These are phyloP conservation scores for Caenorhabditis inopinata DNA, from an alignment of 1,140 invertebrate species.

Conservation along the genomic window DNA sequence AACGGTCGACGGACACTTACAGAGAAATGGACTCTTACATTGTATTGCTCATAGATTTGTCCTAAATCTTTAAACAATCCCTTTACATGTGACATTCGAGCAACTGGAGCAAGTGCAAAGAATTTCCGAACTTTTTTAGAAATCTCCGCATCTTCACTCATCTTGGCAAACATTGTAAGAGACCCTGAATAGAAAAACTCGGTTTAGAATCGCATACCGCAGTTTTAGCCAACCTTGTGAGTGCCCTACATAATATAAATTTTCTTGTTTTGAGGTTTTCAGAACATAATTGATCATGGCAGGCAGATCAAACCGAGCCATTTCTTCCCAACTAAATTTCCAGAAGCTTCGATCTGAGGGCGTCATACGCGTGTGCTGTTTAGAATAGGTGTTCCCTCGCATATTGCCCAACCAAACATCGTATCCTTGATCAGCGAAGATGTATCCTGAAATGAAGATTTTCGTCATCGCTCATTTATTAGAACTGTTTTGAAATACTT, in stretches of 20 bases:
- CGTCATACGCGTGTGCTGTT: conserved; percentile 67
- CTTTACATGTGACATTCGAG: conserved; percentile 46
- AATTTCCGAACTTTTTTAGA: conserved; percentile 50
- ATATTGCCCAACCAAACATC: conserved; percentile 78
- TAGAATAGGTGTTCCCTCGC: conserved; percentile 73
- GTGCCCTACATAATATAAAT: conserved; percentile 40
- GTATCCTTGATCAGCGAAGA: conserved; percentile 74
- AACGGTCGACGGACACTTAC: background rate
- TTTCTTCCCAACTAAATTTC: conserved; percentile 72
- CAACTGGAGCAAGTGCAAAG: conserved; percentile 55
- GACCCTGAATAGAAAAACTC: conserved; percentile 68
- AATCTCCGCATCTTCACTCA: conserved; percentile 54
- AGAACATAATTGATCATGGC: conserved; percentile 74
- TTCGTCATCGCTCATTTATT: too few species aligned
- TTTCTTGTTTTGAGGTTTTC: conserved; percentile 71
- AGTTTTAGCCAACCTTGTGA: conserved; percentile 3
- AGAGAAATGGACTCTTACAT: conserved; percentile 3
- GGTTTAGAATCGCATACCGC: background rate
- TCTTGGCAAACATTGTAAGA: conserved; percentile 67
- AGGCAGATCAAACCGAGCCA: conserved; percentile 73
- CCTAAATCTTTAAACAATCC: conserved; percentile 53
- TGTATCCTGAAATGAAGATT: conserved; percentile 71
- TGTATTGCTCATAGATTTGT: conserved; percentile 52
- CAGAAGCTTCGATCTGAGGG: conserved; percentile 62
- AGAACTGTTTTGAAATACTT: too few species aligned